Base-by-base conservation (phyloP, 2,113 vertebrate genomes). In the Dasyornis broadbenti region DNA sequence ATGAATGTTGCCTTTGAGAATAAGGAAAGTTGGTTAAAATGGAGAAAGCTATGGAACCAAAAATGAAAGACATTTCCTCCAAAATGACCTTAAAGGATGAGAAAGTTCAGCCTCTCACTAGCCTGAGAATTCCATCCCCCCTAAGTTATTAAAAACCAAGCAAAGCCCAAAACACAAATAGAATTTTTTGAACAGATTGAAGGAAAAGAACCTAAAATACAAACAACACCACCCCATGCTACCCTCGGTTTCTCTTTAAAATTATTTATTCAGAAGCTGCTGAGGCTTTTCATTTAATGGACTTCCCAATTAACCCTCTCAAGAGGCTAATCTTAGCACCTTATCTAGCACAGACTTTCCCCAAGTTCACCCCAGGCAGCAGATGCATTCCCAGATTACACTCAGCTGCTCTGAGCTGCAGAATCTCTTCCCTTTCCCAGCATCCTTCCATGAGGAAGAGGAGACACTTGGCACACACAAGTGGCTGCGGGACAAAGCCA, bases 41-140 rank as follows among this genome's bases (percentile, higher is more conserved):
- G 73, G 56, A 83, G 60, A 63, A 94, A 92, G 82, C 54, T 75
- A 47, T 59, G 64, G 89, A 54, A 88, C 44, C 49, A 95, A 90
- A 73, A 91, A 86, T 95, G 95, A 97, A 70, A 97, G 95, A 94
- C 94, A 97, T 97, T 97, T 97, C 97, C 97, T 97, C 83, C 92
- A 88, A 30, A 80, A 71, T 70, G 84, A 92, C 95, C 95, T 87
- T 61, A 73, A 93, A 65, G 89, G 94, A 94, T 97, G 96, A 96
- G 96, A 97, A 96, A 97, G 97, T 96, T 97, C 97, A 97, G 81
- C 61, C 65, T 68, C 79, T 94, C 11, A 1, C 66, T 86, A 91
- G 91, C 70, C 82, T 33, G 54, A 86, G 84, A 91, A 97, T 92
- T 97, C 95, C 94, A 94, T 76, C 93, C 72, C 65, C 86, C 64